Evolutionary conservation across 2,113 vertebrate genomes (phyloP).

Genomic region (Trinectes maculatus): DNA sequence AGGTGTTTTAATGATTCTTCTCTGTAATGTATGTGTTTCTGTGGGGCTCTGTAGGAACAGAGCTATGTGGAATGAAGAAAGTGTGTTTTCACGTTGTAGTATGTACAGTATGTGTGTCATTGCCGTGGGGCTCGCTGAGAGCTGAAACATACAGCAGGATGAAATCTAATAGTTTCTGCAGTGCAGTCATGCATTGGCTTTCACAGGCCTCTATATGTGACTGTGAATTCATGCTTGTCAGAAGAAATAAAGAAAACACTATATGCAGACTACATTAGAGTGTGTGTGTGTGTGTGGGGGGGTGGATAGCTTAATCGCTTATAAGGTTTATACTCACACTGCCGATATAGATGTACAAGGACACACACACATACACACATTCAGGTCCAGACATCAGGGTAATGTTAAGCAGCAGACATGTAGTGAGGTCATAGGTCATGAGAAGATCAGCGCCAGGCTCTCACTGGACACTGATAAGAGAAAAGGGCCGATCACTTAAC

Average conservation of each 20-base stretch:
- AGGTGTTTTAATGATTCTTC: too few relatives aligned
- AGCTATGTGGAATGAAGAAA: slow-evolving; percentile 19
- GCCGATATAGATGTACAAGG: too few relatives aligned
- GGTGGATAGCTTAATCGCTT: too few relatives aligned
- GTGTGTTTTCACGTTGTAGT: slow-evolving; percentile 1
- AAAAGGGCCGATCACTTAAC: slow-evolving; percentile 59
- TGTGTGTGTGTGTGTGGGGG: neutral
- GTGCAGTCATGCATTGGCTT: slow-evolving; percentile 7
- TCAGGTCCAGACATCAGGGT: neutral
- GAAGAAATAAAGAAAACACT: slow-evolving; percentile 19
- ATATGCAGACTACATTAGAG: neutral
- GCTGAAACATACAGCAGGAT: slow-evolving; percentile 21
- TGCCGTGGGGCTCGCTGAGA: slow-evolving; percentile 7
- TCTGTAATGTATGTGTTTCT: too few relatives aligned
- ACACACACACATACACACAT: neutral
- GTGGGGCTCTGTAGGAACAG: too few relatives aligned
- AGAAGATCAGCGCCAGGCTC: slow-evolving; percentile 59
- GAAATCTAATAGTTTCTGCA: slow-evolving; percentile 27
- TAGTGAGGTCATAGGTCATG: slow-evolving; percentile 54
- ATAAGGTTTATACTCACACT: too few relatives aligned
- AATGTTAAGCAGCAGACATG: slow-evolving; percentile 14
- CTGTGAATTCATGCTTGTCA: slow-evolving; percentile 30
- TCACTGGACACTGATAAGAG: slow-evolving; percentile 61
- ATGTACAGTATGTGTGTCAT: slow-evolving; percentile 1
- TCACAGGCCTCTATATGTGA: slow-evolving; percentile 8